Base-by-base conservation (phyloP, 2,113 vertebrate genomes). In the Mesitornis unicolor region DNA sequence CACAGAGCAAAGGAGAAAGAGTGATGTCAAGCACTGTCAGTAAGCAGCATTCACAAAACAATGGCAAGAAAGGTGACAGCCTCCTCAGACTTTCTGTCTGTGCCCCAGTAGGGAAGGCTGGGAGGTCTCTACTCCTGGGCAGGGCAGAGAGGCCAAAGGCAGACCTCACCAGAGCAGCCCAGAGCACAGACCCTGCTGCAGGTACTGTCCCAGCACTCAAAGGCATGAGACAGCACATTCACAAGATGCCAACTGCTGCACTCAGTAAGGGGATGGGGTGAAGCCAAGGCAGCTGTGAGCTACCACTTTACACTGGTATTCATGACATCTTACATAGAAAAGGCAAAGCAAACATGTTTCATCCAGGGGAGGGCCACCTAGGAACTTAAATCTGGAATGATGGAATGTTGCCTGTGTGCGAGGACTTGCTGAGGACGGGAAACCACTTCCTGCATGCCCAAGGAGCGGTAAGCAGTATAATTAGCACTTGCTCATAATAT, bases 371-470 rank as follows among this genome's bases (percentile, higher is more conserved):
- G 85, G 28, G 57, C 53, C 78, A 83, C 16, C 61, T 20, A 48
- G 35, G 48, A 77, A 48, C 10, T 56, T 35, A 42, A 31, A 31
- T 45, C 24, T 4, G 8, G 19, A 22, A 86, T 57, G 45, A 80
- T 60, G 71, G 45, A 90, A 84, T 48, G 73, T 79, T 92, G 36
- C 19, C 12, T 67, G 56, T 47, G 54, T 68, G 61, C 63, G 80
- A n/a, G 45, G 45, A 45, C 80, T 80, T 40, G 79, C 67, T 54
- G 68, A 80, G 45, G 50, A 57, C 61, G 67, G 75, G 50, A 93
- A 96, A 96, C 50, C 92, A 92, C 82, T 92, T 81, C 87, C 84
- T 89, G 65, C 76, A 38, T 29, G 17, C 22, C 45, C 57, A 36
- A 29, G 65, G 48, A 85, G 40, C n/a, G 48, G 57, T 57, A 64